phyloP scores from a whole-genome alignment of 2,113 vertebrate genomes.

The Eulemur macaco region DNA sequence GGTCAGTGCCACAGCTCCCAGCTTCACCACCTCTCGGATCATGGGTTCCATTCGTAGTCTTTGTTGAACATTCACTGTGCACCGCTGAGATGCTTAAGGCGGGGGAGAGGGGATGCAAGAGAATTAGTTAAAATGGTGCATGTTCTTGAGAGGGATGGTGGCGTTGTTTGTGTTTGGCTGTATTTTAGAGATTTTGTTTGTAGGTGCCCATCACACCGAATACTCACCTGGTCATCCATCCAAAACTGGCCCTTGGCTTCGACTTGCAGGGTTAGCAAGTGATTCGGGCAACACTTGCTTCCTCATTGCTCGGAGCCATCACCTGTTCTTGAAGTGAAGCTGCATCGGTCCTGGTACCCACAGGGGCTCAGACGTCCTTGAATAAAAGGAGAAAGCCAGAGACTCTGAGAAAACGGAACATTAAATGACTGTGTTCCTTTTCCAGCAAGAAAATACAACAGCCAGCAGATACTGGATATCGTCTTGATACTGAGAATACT shows the following conservation, averaged over 20 bases:
- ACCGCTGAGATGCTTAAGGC: neutral
- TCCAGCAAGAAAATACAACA: conserved; percentile 88
- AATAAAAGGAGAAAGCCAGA: neutral
- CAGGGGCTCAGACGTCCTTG: neutral
- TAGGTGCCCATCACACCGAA: neutral
- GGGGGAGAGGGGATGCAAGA: neutral
- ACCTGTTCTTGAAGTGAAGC: neutral
- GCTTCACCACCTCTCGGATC: neutral
- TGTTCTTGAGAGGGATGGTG: neutral
- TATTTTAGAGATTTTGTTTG: neutral
- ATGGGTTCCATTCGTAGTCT: fast-evolving
- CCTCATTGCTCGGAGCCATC: neutral
- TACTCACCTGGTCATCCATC: neutral
- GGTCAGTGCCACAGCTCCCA: conserved; percentile 80
- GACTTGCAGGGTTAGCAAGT: fast-evolving
- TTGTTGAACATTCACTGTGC: neutral
- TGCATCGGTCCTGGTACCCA: neutral
- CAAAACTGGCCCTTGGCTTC: neutral
- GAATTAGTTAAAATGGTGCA: neutral
- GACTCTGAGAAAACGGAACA: neutral
- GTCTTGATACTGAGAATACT: conserved; percentile 94
- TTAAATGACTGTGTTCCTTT: neutral
- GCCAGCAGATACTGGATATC: conserved; percentile 94
- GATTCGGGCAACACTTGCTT: neutral
- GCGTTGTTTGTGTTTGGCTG: neutral